phyloP scores from a whole-genome alignment of 2,888 invertebrate genomes.

The Epicampocera succincta region DNA sequence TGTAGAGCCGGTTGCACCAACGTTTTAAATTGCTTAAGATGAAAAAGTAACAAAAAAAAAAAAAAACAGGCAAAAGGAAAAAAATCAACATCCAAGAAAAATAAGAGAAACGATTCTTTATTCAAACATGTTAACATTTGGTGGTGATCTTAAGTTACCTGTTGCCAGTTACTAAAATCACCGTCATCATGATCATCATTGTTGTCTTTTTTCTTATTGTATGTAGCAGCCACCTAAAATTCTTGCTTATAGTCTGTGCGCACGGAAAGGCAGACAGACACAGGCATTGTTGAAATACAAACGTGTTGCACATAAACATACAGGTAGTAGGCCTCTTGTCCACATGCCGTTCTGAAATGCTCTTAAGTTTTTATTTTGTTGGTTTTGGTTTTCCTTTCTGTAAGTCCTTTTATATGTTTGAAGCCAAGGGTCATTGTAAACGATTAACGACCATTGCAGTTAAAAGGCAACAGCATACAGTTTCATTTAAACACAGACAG shows the following conservation, averaged over 20 bases:
- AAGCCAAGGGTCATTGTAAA: constrained; percentile 69
- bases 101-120: constrained; percentile 53
- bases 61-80: neutral
- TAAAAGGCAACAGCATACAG: constrained; percentile 44
- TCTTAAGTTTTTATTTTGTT: constrained; percentile 50
- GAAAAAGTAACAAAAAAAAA: constrained; percentile 7
- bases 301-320: constrained; percentile 35
- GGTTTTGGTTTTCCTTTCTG: neutral
- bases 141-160: constrained; percentile 67
- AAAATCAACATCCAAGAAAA: constrained; percentile 1
- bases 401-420: constrained; percentile 50
- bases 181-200: constrained; percentile 41
- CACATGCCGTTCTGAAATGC: constrained; percentile 63
- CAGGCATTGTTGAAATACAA: constrained; percentile 16
- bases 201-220: constrained; percentile 3
- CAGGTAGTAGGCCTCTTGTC: constrained; percentile 66
- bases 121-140: constrained; percentile 63
- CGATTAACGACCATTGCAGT: constrained; percentile 67
- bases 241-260: constrained; percentile 9
- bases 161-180: constrained; percentile 59
- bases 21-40: constrained; percentile 54
- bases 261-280: constrained; percentile 9
- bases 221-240: constrained; percentile 38
- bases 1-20: constrained; percentile 60
- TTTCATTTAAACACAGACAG: constrained; percentile 3